Conservation (phyloP, 1,140 invertebrate genomes). For the Melanaphis sacchari region DNA sequence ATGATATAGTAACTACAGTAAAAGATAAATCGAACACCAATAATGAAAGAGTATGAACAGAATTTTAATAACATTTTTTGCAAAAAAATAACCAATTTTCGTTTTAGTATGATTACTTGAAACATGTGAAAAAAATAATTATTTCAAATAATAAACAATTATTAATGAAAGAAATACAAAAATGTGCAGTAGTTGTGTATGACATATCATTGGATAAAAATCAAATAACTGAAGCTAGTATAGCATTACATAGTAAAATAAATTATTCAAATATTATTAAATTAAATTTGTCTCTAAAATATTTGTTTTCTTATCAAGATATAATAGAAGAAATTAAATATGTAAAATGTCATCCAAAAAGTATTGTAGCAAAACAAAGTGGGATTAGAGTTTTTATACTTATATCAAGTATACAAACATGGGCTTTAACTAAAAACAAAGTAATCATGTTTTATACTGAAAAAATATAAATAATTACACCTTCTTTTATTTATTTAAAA, state of each 20-base stretch:
- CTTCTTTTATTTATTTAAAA: neutral
- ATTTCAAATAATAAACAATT: conserved; percentile 32
- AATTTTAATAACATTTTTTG: neutral
- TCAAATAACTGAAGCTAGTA: conserved; percentile 38
- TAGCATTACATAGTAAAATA: conserved; percentile 31
- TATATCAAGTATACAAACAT: conserved; percentile 52
- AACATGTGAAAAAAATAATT: conserved; percentile 31
- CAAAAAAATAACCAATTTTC: neutral
- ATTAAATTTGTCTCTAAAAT: neutral
- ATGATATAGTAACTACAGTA: conserved; percentile 48
- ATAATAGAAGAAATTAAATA: conserved; percentile 40
- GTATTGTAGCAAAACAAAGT: neutral
- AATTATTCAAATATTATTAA: neutral
- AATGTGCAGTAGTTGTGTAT: conserved; percentile 47
- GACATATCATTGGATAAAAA: conserved; percentile 29
- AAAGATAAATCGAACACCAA: conserved; percentile 25
- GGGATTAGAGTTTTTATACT: conserved; percentile 41
- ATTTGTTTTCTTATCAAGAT: neutral
- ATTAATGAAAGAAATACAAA: conserved; percentile 46
- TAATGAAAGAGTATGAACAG: neutral
- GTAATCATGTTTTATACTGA: neutral
- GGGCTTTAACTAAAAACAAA: conserved; percentile 25
- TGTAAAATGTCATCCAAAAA: conserved; percentile 45
- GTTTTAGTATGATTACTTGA: conserved; percentile 38
- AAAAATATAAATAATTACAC: neutral